Base-by-base conservation (phyloP, 1,140 invertebrate genomes). In the Nephila pilipes region DNA sequence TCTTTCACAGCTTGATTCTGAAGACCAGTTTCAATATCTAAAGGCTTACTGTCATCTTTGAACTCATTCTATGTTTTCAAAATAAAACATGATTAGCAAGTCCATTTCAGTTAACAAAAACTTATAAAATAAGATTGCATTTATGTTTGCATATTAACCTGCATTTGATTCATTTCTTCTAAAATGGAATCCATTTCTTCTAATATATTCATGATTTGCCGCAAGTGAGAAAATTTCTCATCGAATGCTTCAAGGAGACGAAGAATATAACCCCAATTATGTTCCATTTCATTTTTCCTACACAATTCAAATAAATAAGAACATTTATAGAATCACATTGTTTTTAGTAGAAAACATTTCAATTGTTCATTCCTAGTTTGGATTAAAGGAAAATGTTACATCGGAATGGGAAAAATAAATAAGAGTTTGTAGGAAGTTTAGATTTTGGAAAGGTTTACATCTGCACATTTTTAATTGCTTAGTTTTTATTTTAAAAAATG, bases 221-320 rank as follows among this genome's bases (percentile, higher is more conserved):
- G 22, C n/a, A 93, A 93, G 46, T 93, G 83, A 55, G 83, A 46
- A 79, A 93, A 93, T 87, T 87, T 87, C 20, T 87, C 83, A 93
- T 93, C 91, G 38, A 36, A 93, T n/a, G 83, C 85, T 60, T 93
- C 85, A 20, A 93, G 46, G 18, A 93, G 54, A 18, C 81, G 83
- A 57, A 93, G 29, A 2, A 93, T 54, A 38, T 93, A 93, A 12
- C 87, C 75, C 91, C 91, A 93, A 1, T 87, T 85, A n/a, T 58
- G 46, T 87, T 87, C 85, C 60, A 80, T 93, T 20, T 87, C 85
- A 36, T 58, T 38, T 79, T 87, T 93, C 83, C 91, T 93, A 18
- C 16, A 54, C 22, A 90, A 87, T 58, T 29, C 18, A 60, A 60
- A 36, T 46, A 54, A n/a, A 81, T 54, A 54, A 46, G 12, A 46